These are phyloP conservation scores for Luffia ferchaultella DNA, from an alignment of 2,888 invertebrate species.

Conservation along the genomic window DNA sequence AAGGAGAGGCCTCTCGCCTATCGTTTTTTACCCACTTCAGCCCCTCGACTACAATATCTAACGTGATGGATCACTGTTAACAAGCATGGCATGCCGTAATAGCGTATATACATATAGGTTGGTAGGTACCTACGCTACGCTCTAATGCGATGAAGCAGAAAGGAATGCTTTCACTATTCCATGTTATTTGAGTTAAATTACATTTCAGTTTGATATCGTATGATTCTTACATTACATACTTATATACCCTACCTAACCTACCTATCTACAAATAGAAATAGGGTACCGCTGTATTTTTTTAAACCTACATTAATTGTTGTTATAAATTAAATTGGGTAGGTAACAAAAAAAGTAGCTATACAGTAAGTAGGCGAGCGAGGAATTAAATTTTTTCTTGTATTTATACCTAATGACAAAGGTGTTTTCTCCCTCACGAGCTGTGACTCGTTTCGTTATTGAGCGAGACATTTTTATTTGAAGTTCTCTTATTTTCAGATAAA, in stretches of 20 bases:
- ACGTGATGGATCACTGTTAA: background rate
- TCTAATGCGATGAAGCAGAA: background rate
- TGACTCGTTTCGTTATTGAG: background rate
- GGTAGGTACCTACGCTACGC: too few species aligned
- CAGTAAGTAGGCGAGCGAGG: background rate
- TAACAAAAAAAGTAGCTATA: background rate
- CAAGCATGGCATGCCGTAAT: background rate
- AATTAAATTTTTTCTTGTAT: background rate
- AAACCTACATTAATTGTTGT: too few species aligned
- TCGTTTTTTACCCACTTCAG: background rate
- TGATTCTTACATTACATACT: too few species aligned
- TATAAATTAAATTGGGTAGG: background rate
- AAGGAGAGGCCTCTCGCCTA: background rate
- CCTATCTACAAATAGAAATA: too few species aligned
- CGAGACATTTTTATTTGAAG: background rate
- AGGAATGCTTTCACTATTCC: too few species aligned
- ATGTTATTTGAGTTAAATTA: too few species aligned
- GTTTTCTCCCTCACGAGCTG: background rate
- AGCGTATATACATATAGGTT: too few species aligned
- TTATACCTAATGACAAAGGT: background rate
- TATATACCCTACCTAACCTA: too few species aligned
- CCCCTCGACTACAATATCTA: background rate
- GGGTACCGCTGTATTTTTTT: too few species aligned
- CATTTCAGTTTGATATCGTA: too few species aligned
- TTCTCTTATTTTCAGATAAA: background rate